Conservation (phyloP, 2,797 vertebrate species). For the Phalloptychus januarius region DNA sequence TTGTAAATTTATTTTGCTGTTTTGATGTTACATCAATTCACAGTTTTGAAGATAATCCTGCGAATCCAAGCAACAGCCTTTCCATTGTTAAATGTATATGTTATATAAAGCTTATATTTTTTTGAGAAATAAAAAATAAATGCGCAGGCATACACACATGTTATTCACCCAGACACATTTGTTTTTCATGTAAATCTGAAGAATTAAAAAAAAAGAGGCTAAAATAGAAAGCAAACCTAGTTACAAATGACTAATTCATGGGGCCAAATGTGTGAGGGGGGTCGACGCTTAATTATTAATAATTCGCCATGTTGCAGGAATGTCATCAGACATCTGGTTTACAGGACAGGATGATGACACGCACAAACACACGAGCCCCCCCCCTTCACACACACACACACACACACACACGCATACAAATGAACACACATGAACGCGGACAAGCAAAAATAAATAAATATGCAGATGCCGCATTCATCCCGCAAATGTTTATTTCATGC, state of each 20-base stretch:
- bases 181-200: slow-evolving; percentile 20
- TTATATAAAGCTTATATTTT: not conserved
- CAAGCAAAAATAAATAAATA: not conserved
- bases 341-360: slow-evolving; percentile 53
- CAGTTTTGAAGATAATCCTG: not conserved
- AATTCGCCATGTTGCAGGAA: slow-evolving; percentile 71
- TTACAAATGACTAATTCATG: slow-evolving; percentile 66
- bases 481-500: not conserved
- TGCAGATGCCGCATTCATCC: not conserved
- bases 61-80: not conserved
- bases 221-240: slow-evolving; percentile 61
- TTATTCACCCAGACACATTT: slow-evolving; percentile 2
- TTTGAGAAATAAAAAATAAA: not conserved
- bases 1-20: not conserved
- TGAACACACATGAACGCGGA: not conserved
- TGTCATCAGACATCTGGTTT: slow-evolving; percentile 57
- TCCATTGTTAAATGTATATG: not conserved
- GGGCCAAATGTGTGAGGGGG: slow-evolving; percentile 72
- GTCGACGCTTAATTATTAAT: slow-evolving; percentile 74
- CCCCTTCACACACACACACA: slow-evolving; percentile 36
- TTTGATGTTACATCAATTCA: not conserved
- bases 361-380: slow-evolving; percentile 28
- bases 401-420: slow-evolving; percentile 33
- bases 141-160: not conserved
- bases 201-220: slow-evolving; percentile 32